Evolutionary conservation across 2,888 invertebrate species (phyloP), one percentile per base, ranked within the genome.

Genomic region (Sphaerophoria rueppellii): DNA sequence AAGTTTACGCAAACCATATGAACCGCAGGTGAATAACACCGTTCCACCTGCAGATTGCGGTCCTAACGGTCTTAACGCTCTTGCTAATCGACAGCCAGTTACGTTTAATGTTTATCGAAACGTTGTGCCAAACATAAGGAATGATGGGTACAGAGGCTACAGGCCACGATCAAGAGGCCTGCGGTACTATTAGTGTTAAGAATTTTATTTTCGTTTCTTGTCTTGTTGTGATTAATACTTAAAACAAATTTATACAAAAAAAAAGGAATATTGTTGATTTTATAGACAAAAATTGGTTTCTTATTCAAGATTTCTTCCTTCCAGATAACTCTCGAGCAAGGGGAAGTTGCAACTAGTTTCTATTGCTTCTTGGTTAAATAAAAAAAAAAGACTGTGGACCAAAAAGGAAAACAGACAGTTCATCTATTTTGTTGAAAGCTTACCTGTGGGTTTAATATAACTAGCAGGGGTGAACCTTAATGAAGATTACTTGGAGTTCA

Each of bases 161-260:
- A 88, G 87, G 79, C 89, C 88, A 70, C 88, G 91, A 69, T 91
- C 91, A 48, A 90, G 91, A 80, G 91, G 91, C 69, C 88, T 91
- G 81, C 91, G 90, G 87, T 91, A 90, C 88, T 91, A 87, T 89
- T 1, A 4, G 16, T 57, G 12, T 4, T 43, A 40, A 32, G 12
- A 24, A 6, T 40, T 58, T 6, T 0, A 16, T 6, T 24, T 12
- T 24, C 4, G 6, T 14, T 0, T 43, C 16, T 12, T 43, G 43
- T 1, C 16, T 24, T 24, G 32, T 24, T 60, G 5, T 40, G 24
- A 12, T 60, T 40, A 60, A 43, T 43, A 24, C 16, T 58, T 58
- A 40, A 40, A 58, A 40, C 6, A 5, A 24, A 43, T 43, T 12
- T 24, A 40, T 6, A 60, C 6, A 40, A 40, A 14, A 37, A 37